Evolutionary conservation across 1,140 invertebrate genomes (phyloP).

Genomic region (Hylaeus volcanicus): DNA sequence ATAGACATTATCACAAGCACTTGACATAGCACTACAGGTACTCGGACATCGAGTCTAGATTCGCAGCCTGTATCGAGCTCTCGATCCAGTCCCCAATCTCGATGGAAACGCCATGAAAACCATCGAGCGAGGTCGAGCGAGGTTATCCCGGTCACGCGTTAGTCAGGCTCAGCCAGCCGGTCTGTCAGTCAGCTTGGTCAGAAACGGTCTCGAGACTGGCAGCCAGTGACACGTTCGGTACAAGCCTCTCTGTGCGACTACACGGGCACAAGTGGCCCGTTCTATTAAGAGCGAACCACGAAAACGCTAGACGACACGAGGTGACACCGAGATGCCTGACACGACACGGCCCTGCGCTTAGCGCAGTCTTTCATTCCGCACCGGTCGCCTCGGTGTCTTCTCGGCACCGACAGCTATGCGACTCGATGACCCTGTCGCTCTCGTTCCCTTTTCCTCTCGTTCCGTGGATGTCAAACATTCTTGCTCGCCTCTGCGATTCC

Average conservation of each 20-base stretch:
- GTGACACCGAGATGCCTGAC: slow-evolving; percentile 75
- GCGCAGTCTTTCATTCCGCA: slow-evolving; percentile 46
- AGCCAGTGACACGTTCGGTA: slow-evolving; percentile 61
- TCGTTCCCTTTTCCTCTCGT: neutral
- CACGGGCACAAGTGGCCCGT: slow-evolving; percentile 49
- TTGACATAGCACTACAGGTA: too few species aligned
- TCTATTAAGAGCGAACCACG: slow-evolving; percentile 76
- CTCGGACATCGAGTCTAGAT: neutral
- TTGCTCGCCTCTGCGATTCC: slow-evolving; percentile 16
- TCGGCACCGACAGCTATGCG: slow-evolving; percentile 56
- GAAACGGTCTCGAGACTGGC: slow-evolving; percentile 46
- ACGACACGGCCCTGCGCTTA: slow-evolving; percentile 76
- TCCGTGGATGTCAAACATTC: slow-evolving; percentile 28
- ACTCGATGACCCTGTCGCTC: slow-evolving; percentile 42
- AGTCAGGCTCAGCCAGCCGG: slow-evolving; percentile 55
- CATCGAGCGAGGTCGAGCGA: slow-evolving; percentile 20
- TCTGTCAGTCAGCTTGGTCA: slow-evolving; percentile 57
- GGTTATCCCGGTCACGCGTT: slow-evolving; percentile 61
- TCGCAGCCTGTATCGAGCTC: neutral
- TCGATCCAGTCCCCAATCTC: too few species aligned
- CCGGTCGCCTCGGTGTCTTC: slow-evolving; percentile 44
- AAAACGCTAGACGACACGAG: slow-evolving; percentile 70
- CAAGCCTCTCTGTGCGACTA: slow-evolving; percentile 51
- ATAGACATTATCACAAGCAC: too few species aligned
- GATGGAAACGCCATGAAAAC: neutral